Conservation (phyloP, 1,140 invertebrate species). For the Cherax destructor region DNA sequence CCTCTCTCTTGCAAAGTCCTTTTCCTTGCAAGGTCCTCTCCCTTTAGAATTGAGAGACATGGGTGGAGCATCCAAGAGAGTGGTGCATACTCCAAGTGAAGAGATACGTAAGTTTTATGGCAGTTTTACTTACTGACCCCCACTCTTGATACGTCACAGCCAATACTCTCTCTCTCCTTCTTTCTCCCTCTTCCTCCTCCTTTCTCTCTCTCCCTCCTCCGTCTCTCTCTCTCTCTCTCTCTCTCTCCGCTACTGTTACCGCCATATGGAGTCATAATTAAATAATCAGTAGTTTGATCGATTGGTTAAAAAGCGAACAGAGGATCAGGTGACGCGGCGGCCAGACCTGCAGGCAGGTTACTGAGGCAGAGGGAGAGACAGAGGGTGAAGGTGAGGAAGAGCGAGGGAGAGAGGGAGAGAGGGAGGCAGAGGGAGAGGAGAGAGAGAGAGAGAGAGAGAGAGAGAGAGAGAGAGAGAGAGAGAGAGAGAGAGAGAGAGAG, state of each 20-base stretch:
- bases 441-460: constrained; percentile 5
- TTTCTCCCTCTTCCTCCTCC: too few relatives aligned
- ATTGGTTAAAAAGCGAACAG: constrained; percentile 31
- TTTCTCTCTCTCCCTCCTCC: too few relatives aligned
- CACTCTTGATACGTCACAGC: too few relatives aligned
- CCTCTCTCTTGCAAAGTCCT: not conserved
- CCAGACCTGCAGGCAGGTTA: not conserved
- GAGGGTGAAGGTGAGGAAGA: not conserved
- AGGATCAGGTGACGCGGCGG: constrained; percentile 29
- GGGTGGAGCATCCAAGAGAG: too few relatives aligned
- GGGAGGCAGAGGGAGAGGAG: not conserved
- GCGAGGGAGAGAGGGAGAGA: not conserved
- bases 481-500: not conserved
- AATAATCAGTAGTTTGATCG: constrained; percentile 44
- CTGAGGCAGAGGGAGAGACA: not conserved
- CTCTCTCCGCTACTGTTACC: constrained; percentile 20
- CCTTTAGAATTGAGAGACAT: too few relatives aligned
- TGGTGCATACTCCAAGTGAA: too few relatives aligned
- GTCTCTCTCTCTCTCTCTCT: not conserved
- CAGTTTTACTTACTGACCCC: too few relatives aligned
- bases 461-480: not conserved
- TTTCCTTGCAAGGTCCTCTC: too few relatives aligned
- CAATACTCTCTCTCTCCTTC: too few relatives aligned
- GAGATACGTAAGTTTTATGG: too few relatives aligned
- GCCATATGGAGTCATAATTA: constrained; percentile 36